Evolutionary conservation across 2,888 invertebrate genomes (phyloP).

Genomic region (Arrhopalites spinosus): DNA sequence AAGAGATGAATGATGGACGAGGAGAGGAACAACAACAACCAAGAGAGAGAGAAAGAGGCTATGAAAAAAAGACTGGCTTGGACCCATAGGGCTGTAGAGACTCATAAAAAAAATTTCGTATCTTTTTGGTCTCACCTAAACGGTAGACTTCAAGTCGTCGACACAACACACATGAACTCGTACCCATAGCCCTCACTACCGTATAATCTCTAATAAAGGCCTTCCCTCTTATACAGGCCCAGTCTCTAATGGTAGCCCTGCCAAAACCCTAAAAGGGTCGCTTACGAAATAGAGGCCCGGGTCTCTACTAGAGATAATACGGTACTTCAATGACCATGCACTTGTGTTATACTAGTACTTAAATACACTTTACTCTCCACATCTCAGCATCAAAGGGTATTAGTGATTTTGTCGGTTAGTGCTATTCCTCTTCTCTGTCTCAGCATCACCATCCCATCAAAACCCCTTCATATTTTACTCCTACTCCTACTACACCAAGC

Average conservation of each 20-base stretch:
- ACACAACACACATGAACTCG: neutral
- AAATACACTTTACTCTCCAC: neutral
- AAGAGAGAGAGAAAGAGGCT: neutral
- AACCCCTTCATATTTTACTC: neutral
- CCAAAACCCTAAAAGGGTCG: too few relatives aligned
- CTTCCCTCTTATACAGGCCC: too few relatives aligned
- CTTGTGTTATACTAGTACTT: conserved; percentile 28
- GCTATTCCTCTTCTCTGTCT: too few relatives aligned
- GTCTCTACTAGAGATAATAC: too few relatives aligned
- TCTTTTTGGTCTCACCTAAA: conserved; percentile 30
- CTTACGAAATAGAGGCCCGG: neutral
- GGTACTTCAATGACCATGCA: conserved; percentile 23
- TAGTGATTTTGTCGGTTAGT: too few relatives aligned
- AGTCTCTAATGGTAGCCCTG: too few relatives aligned
- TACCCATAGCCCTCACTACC: too few relatives aligned
- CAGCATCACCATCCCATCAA: neutral
- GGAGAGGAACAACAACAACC: neutral
- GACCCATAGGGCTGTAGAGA: too few relatives aligned
- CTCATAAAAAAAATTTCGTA: conserved; percentile 26
- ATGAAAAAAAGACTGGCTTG: conserved; percentile 5
- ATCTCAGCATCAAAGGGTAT: neutral
- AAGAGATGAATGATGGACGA: neutral
- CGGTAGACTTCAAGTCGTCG: conserved; percentile 28
- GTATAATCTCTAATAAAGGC: too few relatives aligned
- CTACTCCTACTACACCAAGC: too few relatives aligned